Conservation (phyloP, 2,888 invertebrate genomes). For the Stenodema calcarata region DNA sequence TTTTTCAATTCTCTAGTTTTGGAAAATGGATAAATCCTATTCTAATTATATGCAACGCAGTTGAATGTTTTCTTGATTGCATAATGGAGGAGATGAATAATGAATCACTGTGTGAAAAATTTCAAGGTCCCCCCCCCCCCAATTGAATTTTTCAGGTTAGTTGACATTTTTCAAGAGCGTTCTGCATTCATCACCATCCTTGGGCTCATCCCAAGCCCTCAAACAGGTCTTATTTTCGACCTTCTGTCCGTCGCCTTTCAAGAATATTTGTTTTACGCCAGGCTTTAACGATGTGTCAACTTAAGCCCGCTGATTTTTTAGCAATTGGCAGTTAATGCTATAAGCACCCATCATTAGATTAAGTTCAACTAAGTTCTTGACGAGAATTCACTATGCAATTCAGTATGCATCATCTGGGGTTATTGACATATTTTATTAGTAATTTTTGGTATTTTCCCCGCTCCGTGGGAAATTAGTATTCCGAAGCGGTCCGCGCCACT, state of each 20-base stretch:
- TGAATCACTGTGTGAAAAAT: too few relatives aligned
- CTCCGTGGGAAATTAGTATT: neutral
- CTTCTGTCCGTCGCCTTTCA: neutral
- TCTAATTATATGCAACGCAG: too few relatives aligned
- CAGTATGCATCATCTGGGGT: neutral
- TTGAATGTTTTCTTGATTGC: too few relatives aligned
- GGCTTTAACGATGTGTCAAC: neutral
- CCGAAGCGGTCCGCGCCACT: neutral
- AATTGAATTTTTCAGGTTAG: too few relatives aligned
- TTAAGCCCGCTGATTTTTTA: neutral
- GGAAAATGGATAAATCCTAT: too few relatives aligned
- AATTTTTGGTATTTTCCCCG: neutral
- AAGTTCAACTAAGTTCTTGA: neutral
- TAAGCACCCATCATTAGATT: neutral
- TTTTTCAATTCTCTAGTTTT: too few relatives aligned
- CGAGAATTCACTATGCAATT: neutral
- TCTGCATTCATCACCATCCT: neutral
- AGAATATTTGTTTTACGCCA: neutral
- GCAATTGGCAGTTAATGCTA: neutral
- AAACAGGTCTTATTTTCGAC: neutral
- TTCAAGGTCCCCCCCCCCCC: too few relatives aligned
- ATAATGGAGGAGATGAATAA: too few relatives aligned
- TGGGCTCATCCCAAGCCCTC: neutral
- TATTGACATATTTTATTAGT: constrained; percentile 21
- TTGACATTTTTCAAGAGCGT: neutral